phyloP scores from a whole-genome alignment of 2,797 vertebrate species.

The Coluber constrictor region DNA sequence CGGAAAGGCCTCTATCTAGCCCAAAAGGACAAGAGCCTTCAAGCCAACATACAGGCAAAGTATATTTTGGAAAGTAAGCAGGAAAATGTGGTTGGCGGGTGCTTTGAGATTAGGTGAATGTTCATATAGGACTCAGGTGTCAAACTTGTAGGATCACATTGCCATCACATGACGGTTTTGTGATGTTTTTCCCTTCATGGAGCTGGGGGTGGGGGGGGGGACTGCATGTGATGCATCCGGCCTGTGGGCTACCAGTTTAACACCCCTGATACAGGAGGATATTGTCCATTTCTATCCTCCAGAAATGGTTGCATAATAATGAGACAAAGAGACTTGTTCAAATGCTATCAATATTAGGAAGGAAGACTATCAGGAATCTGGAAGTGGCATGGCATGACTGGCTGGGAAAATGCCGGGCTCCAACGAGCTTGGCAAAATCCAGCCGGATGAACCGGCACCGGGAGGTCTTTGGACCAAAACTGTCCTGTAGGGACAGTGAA shows the following conservation, averaged over 20 bases:
- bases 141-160: too few species aligned
- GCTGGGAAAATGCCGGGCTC: too few species aligned
- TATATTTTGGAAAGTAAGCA: background rate
- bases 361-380: background rate
- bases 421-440: too few species aligned
- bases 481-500: too few species aligned
- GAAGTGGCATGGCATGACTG: too few species aligned
- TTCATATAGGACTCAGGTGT: background rate
- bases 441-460: too few species aligned
- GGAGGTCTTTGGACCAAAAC: too few species aligned
- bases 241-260: too few species aligned
- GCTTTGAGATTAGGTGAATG: background rate
- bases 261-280: background rate
- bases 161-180: too few species aligned
- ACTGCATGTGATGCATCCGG: too few species aligned
- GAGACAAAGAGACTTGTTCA: background rate
- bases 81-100: background rate
- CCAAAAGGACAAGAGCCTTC: background rate
- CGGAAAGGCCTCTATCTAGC: background rate
- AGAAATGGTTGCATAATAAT: background rate
- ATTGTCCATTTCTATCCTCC: background rate
- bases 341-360: background rate
- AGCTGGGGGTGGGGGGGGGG: too few species aligned
- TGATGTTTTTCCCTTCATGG: too few species aligned
- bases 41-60: background rate